These are phyloP conservation scores for Neria commutata DNA, from an alignment of 2,888 invertebrate species.

Conservation along the genomic window DNA sequence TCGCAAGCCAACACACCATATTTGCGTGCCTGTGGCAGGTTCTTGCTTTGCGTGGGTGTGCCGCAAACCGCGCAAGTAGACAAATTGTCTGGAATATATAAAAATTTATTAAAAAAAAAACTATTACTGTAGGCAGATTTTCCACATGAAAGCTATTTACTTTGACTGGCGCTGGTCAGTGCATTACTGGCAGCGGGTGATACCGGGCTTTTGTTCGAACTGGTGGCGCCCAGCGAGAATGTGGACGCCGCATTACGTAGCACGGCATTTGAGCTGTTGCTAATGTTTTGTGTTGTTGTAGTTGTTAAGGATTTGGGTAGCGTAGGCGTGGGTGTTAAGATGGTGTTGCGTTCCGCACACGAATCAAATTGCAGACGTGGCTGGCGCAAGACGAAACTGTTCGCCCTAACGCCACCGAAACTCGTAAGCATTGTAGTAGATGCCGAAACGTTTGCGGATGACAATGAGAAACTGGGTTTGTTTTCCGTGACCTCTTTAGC, in stretches of 20 bases:
- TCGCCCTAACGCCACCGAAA: constrained; percentile 28
- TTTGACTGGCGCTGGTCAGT: constrained; percentile 17
- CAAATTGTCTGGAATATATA: constrained; percentile 61
- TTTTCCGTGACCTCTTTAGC: constrained; percentile 27
- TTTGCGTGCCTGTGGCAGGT: constrained; percentile 79
- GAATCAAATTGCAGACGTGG: constrained; percentile 57
- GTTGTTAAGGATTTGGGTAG: constrained; percentile 27
- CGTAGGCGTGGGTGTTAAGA: constrained; percentile 27
- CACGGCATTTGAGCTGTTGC: constrained; percentile 35
- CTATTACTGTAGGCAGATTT: background rate
- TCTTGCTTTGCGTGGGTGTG: constrained; percentile 76
- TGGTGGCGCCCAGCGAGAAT: constrained; percentile 34
- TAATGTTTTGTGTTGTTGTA: constrained; percentile 22
- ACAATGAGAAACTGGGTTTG: constrained; percentile 22
- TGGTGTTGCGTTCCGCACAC: constrained; percentile 32
- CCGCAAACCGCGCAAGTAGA: constrained; percentile 82
- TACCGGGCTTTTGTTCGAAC: too few relatives aligned
- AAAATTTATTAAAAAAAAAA: background rate
- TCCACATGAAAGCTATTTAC: constrained; percentile 21
- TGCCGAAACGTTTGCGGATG: constrained; percentile 5
- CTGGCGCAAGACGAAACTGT: constrained; percentile 54
- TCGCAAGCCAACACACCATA: constrained; percentile 86
- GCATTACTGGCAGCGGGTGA: too few relatives aligned
- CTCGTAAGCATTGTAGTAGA: too few relatives aligned
- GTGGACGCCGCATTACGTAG: constrained; percentile 12